These are phyloP conservation scores for Syrista parreyssii DNA, from an alignment of 2,888 invertebrate species.

Conservation along the genomic window DNA sequence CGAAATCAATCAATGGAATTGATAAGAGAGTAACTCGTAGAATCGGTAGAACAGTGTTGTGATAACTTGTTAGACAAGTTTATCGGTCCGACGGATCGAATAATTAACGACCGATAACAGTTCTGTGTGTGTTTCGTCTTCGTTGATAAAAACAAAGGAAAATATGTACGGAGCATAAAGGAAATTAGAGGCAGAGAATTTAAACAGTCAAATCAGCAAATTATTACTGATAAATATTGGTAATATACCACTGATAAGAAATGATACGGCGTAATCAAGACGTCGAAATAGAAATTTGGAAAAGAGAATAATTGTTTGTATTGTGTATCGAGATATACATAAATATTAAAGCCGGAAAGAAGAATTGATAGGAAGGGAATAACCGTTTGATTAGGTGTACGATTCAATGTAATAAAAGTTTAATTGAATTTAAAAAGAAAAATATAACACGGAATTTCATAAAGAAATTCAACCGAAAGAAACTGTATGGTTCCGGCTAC, in stretches of 20 bases:
- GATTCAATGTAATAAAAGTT: background rate
- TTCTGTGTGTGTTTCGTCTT: background rate
- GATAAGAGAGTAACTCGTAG: background rate
- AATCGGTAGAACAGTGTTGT: background rate
- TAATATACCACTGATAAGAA: background rate
- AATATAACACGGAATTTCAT: background rate
- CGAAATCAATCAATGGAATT: background rate
- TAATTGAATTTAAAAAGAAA: background rate
- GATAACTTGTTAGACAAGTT: background rate
- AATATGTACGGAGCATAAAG: background rate
- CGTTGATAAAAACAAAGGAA: background rate
- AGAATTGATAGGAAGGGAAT: too few relatives aligned
- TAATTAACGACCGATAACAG: background rate
- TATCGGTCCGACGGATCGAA: background rate
- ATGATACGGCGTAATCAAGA: background rate
- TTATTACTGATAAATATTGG: background rate
- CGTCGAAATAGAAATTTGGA: background rate
- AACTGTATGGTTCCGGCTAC: too few relatives aligned
- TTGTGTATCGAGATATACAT: too few relatives aligned
- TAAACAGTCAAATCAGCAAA: background rate
- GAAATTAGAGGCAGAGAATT: background rate
- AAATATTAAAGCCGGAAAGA: too few relatives aligned
- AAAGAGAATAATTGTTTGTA: background rate
- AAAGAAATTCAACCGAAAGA: background rate
- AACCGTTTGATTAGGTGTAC: background rate